A percentile compares a stretch with the other conserved stretches of the same genome.
Conservation (phyloP, 2,797 vertebrate species). For the Arctocebus calabarensis region DNA sequence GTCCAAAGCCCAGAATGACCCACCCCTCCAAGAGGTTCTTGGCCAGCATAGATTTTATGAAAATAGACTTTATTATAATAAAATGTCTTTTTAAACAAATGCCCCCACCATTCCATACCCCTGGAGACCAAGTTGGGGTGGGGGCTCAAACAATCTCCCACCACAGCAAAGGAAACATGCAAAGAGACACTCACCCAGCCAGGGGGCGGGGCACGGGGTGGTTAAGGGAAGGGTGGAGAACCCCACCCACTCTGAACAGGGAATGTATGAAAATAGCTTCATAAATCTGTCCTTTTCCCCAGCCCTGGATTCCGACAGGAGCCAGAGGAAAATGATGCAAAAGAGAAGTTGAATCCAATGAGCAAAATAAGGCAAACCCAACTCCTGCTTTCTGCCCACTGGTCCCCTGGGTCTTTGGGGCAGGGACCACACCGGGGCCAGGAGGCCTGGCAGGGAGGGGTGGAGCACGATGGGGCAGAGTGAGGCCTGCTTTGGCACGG, state of each 20-base stretch:
- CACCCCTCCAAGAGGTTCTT: background rate
- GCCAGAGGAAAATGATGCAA: slow-evolving; percentile 51
- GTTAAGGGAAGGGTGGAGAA: slow-evolving; percentile 36
- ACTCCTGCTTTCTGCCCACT: slow-evolving; percentile 50
- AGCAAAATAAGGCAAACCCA: slow-evolving; percentile 87
- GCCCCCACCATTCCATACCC: slow-evolving; percentile 68
- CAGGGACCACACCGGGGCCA: background rate
- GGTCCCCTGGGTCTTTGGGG: background rate
- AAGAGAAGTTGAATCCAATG: slow-evolving; percentile 79
- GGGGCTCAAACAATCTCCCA: slow-evolving; percentile 68
- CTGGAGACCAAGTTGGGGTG: slow-evolving; percentile 51
- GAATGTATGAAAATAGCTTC: slow-evolving; percentile 80
- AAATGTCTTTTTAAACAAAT: slow-evolving; percentile 91
- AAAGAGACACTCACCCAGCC: slow-evolving; percentile 69
- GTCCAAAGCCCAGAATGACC: background rate
- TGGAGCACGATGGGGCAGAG: slow-evolving; percentile 16
- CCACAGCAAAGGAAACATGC: slow-evolving; percentile 86
- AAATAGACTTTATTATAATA: slow-evolving; percentile 93
- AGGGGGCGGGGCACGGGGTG: slow-evolving; percentile 56
- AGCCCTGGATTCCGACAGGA: slow-evolving; percentile 30
- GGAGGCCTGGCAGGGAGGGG: slow-evolving; percentile 30
- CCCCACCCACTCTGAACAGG: slow-evolving; percentile 53
- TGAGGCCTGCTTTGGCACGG: slow-evolving; percentile 75
- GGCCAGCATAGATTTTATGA: slow-evolving; percentile 85
- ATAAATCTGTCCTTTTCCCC: slow-evolving; percentile 75